Base-by-base conservation (phyloP, 2,888 invertebrate genomes). In the Onthophagus sagittarius region DNA sequence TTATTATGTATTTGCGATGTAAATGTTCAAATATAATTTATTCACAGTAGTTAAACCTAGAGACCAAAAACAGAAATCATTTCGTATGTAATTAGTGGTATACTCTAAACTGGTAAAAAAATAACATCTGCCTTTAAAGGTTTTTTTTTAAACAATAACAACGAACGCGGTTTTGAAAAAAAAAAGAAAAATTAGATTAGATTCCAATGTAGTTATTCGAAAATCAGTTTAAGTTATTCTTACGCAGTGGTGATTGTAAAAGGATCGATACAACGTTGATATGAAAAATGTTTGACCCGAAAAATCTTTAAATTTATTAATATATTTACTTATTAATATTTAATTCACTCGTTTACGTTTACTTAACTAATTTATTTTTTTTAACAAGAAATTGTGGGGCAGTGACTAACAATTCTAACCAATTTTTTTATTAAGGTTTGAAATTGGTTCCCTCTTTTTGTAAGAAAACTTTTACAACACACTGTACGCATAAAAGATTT, bases 1-100 rank as follows among this genome's bases (percentile, higher is more conserved):
- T 7, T 53, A 53, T 53, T 53, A 53, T 53, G 11, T 53, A 23
- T 67, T 15, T 67, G 67, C 32, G 67, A 67, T 67, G 67, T 67
- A 67, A 67, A 67, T 15, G 39, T 53, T 53, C 39, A 53, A 53
- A 53, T 53, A 53, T 11, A 53, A 53, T 53, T 53, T 53, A 53
- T 53, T 53, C 39, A 53, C 39, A 7, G 39, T 53, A 53, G 39
- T 53, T 53, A 53, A 53, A 53, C 11, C 39, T 11, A 53, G 23
- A 23, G 23, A 23, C 23, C 23, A 23, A 23, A 23, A 23, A 23
- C 23, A 23, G 23, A 23, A 23, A 23, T 23, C 23, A 23, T 53
- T 53, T 11, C 39, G 5, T 53, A 53, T 11, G 39, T 11, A 53
- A 2, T 53, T 53, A 53, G 39, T 53, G 39, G 39, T 53, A 53